Percentiles rank a stretch among this genome's conserved stretches.
These are phyloP conservation scores for Aporophyla nigra DNA, from an alignment of 2,888 invertebrate genomes.

Conservation along the genomic window DNA sequence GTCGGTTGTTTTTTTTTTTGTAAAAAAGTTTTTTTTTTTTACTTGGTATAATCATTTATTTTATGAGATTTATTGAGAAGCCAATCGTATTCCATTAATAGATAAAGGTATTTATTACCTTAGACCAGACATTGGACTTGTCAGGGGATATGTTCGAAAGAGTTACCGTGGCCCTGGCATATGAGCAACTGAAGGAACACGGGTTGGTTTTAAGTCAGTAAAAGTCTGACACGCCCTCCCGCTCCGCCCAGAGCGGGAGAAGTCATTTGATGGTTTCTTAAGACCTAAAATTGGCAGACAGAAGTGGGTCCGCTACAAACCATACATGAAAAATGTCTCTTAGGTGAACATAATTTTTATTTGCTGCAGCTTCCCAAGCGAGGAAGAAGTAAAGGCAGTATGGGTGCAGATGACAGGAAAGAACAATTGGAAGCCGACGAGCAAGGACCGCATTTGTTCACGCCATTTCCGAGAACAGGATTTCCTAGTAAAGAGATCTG, in stretches of 20 bases:
- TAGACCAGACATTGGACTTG: neutral
- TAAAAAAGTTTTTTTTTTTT: no score
- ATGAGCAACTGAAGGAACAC: no score
- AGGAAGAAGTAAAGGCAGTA: neutral
- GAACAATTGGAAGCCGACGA: neutral
- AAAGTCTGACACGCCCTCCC: no score
- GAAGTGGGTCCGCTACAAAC: neutral
- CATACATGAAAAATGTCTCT: neutral
- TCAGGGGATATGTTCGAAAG: no score
- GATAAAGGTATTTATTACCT: neutral
- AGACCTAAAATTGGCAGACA: neutral
- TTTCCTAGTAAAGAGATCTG: slow-evolving; percentile 36
- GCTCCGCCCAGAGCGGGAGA: no score
- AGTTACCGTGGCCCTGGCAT: no score
- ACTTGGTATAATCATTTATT: no score
- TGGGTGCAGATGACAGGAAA: slow-evolving; percentile 17
- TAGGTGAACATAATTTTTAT: neutral
- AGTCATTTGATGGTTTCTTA: no score
- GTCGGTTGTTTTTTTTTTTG: no score
- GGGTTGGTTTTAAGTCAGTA: no score
- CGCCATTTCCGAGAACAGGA: slow-evolving; percentile 38
- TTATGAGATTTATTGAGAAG: neutral
- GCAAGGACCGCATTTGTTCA: slow-evolving; percentile 3
- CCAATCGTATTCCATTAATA: neutral
- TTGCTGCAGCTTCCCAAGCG: slow-evolving; percentile 29